Percentiles rank a stretch among this genome's conserved stretches.
Evolutionary conservation across 2,888 invertebrate species (phyloP).

Genomic region (Cheilosia variabilis): DNA sequence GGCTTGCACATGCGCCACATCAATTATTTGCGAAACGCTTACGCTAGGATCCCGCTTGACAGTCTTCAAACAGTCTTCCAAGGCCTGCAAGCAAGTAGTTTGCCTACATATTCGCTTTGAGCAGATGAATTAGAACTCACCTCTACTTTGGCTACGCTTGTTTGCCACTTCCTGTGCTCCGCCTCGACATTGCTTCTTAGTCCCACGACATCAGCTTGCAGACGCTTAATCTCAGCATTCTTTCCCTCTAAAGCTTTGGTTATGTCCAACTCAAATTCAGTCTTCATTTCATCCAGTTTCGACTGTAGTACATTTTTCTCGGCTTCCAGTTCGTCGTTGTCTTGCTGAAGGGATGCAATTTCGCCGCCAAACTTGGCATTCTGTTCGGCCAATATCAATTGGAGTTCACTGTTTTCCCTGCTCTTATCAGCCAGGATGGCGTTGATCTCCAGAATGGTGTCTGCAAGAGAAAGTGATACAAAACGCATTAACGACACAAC

Average conservation of each 20-base stretch:
- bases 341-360: slow-evolving; percentile 85
- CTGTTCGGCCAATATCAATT: slow-evolving; percentile 82
- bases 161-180: slow-evolving; percentile 80
- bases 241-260: slow-evolving; percentile 81
- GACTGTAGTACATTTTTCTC: slow-evolving; percentile 82
- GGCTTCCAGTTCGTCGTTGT: slow-evolving; percentile 85
- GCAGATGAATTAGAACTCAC: slow-evolving; percentile 61
- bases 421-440: slow-evolving; percentile 85
- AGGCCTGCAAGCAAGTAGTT: slow-evolving; percentile 76
- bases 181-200: slow-evolving; percentile 79
- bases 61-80: slow-evolving; percentile 84
- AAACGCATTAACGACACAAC: neutral
- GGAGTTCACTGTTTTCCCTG: slow-evolving; percentile 85
- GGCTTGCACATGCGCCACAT: slow-evolving; percentile 86
- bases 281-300: slow-evolving; percentile 81
- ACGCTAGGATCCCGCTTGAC: slow-evolving; percentile 83
- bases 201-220: slow-evolving; percentile 81
- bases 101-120: neutral
- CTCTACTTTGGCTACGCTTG: slow-evolving; percentile 82
- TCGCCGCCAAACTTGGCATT: slow-evolving; percentile 85
- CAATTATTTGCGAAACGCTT: slow-evolving; percentile 84
- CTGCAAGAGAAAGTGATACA: slow-evolving; percentile 75
- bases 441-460: slow-evolving; percentile 85
- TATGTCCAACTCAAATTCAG: slow-evolving; percentile 82
- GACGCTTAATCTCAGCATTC: slow-evolving; percentile 80